These are phyloP conservation scores for Copsychus sechellarum DNA, from an alignment of 2,113 vertebrate species.

Conservation along the genomic window DNA sequence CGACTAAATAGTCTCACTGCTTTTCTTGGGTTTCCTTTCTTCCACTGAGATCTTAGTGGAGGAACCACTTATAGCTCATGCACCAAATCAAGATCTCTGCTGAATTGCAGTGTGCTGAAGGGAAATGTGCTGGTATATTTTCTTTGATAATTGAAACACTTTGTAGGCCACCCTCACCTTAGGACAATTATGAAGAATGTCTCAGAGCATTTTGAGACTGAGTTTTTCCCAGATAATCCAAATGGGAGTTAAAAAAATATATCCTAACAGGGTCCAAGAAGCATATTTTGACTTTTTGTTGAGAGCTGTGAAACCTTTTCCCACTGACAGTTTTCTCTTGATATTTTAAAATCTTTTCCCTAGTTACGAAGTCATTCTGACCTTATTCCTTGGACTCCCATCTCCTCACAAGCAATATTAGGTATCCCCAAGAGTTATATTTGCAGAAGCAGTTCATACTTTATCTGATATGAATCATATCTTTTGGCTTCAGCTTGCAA, in stretches of 20 bases:
- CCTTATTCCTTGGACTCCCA: not conserved
- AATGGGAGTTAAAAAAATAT: not conserved
- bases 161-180: not conserved
- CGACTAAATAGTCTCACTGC: not conserved
- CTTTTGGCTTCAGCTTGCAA: not conserved
- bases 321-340: not conserved
- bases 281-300: not conserved
- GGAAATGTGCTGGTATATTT: not conserved
- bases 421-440: not conserved
- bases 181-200: not conserved
- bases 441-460: conserved; percentile 31
- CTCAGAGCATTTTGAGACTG: not conserved
- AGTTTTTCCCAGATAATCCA: not conserved
- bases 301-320: conserved; percentile 10
- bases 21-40: not conserved
- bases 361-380: not conserved
- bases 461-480: not conserved
- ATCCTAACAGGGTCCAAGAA: not conserved
- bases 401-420: not conserved
- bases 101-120: not conserved
- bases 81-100: not conserved
- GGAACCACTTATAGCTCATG: not conserved
- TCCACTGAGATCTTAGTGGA: not conserved
- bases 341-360: not conserved
- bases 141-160: conserved; percentile 19